phyloP scores from a whole-genome alignment of 2,888 invertebrate species.

The Empis stercorea region DNA sequence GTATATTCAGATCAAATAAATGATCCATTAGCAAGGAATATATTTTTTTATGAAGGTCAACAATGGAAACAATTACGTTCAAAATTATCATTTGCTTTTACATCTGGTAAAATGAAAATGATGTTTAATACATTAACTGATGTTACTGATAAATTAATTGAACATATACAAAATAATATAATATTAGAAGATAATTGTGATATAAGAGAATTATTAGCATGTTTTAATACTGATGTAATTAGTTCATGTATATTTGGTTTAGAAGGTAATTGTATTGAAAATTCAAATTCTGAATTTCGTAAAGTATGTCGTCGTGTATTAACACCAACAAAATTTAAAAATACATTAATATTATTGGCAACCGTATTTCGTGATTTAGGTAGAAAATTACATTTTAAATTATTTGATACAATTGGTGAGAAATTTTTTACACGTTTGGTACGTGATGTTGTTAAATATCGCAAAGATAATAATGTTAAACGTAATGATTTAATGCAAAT shows the following conservation, averaged over 20 bases:
- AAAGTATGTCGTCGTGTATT: conserved; percentile 10
- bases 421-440: conserved; percentile 11
- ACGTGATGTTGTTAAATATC: conserved; percentile 10
- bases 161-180: conserved; percentile 2
- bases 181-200: conserved; percentile 7
- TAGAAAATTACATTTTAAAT: conserved; percentile 3
- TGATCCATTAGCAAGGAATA: conserved; percentile 13
- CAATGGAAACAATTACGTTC: conserved; percentile 13
- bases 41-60: conserved; percentile 12
- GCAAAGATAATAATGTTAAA: conserved; percentile 11
- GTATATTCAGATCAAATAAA: conserved; percentile 11
- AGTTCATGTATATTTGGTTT: conserved; percentile 30
- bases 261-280: conserved; percentile 24
- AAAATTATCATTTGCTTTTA: conserved; percentile 14
- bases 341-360: conserved; percentile 4
- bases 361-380: conserved; percentile 4
- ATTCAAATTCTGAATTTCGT: conserved; percentile 23
- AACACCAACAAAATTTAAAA: conserved; percentile 5
- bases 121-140: conserved; percentile 13
- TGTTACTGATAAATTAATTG: conserved; percentile 9
- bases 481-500: conserved; percentile 14
- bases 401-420: conserved; percentile 6
- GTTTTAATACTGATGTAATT: conserved; percentile 14
- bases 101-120: conserved; percentile 13
- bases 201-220: conserved; percentile 10